Evolutionary conservation across 2,113 vertebrate species (phyloP).

Genomic region (Benitochromis conjunctus): DNA sequence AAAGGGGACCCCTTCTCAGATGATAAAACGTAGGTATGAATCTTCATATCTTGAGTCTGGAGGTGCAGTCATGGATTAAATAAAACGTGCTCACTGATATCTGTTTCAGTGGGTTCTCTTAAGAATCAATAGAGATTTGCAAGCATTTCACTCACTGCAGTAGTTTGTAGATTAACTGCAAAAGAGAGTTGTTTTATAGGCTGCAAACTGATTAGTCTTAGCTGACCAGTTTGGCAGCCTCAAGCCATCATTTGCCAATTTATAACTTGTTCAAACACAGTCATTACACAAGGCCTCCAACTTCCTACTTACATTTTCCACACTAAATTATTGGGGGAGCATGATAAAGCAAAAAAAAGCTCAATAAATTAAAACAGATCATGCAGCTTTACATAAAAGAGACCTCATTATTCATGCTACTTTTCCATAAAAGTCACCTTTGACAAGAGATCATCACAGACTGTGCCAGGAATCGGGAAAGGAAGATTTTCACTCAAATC

Average conservation of each 20-base stretch:
- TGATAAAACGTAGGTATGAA: not conserved
- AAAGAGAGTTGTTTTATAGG: not conserved
- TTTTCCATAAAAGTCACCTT: not conserved
- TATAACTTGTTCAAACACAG: not conserved
- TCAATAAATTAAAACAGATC: not conserved
- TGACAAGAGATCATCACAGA: not conserved
- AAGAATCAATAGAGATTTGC: not conserved
- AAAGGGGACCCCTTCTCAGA: not conserved
- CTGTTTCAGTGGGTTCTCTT: not conserved
- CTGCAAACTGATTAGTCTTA: not conserved
- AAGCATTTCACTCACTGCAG: not conserved
- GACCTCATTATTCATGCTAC: not conserved
- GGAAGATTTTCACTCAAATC: not conserved
- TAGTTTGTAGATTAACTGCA: conserved; percentile 1
- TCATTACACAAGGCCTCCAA: not conserved
- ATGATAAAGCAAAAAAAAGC: not conserved
- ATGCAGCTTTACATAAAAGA: not conserved
- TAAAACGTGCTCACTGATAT: not conserved
- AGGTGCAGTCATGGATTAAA: not conserved
- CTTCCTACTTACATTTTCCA: not conserved
- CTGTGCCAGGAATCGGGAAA: not conserved
- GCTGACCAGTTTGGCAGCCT: not conserved
- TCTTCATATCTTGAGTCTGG: not conserved
- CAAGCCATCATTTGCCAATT: not conserved
- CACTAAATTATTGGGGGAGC: not conserved